Evolutionary conservation across 2,113 vertebrate species (phyloP), one percentile per base, ranked within the genome.

Genomic region (Xiphophorus hellerii): DNA sequence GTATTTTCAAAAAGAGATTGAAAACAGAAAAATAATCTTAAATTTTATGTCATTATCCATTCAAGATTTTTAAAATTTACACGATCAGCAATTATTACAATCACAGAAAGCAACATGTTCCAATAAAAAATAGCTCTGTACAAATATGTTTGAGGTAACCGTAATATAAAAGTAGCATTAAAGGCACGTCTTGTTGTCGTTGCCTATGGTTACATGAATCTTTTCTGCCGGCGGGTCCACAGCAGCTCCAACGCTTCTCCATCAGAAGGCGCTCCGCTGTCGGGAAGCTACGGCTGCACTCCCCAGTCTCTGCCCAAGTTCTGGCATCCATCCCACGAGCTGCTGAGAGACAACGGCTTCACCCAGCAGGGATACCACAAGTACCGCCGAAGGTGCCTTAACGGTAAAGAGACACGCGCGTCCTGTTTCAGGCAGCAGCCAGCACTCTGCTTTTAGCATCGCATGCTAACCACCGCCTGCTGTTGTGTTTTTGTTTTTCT

Each of bases 321-420:
- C 90, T 96, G 97, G 92, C 98, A 99, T 82, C 97, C 98, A 35
- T 99, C 98, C 74, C 96, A 99, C 13, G 96, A 98, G 86, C 92
- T 99, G 89, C 84, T 99, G 81, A 95, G 95, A 84, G 96, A 98
- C 88, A 98, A 98, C 76, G 97, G 97, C 91, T 99, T 99, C 86
- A 99, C 97, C 7, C 97, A 98, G 69, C 97, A 98, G 77, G 96
- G 96, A 3, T 99, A 99, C 90, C 96, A 98, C 93, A 99, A 97
- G 80, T 99, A 97, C 81, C 95, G 91, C 33, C 90, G 96, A 51
- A 94, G 96, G 71, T 99, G 97, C 88, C 92, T 98, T 22, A 96
- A 92, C 39, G 98, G 98, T 99, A 90, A 22, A 12, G 7, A 71
- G 2, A 6, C 14, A 48, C 5, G 1, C 17, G 17, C 5, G 17